Evolutionary conservation across 1,140 invertebrate genomes (phyloP).

Genomic region (Caerostris extrusa): DNA sequence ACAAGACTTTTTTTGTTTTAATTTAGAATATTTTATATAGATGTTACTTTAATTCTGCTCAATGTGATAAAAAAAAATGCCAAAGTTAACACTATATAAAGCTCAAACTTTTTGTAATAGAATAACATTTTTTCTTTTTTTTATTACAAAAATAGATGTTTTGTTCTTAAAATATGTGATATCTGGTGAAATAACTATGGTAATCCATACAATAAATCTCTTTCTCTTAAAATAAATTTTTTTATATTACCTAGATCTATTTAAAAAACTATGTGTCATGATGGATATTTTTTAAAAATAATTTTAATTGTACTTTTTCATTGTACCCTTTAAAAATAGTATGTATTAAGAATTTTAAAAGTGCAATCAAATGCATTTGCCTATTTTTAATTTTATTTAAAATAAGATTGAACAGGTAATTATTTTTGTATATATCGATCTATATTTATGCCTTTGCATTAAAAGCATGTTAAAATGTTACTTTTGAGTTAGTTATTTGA

Average conservation of each 20-base stretch:
- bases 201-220: no score
- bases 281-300: no score
- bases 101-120: neutral
- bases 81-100: neutral
- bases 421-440: constrained; percentile 13
- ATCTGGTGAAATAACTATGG: neutral
- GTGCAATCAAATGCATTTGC: constrained; percentile 24
- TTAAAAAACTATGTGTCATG: no score
- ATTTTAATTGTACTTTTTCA: no score
- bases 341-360: neutral
- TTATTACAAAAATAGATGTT: neutral
- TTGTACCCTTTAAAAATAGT: neutral
- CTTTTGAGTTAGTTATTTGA: neutral
- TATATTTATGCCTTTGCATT: constrained; percentile 21
- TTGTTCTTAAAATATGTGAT: neutral
- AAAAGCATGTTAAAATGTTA: neutral
- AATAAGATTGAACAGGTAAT: neutral
- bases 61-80: constrained; percentile 11
- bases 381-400: constrained; percentile 16
- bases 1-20: neutral
- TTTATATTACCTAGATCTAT: no score
- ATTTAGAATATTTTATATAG: neutral
- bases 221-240: no score
- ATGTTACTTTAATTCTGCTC: neutral
- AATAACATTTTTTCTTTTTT: neutral